Percentiles rank a stretch among this genome's conserved stretches.
Evolutionary conservation across 2,797 vertebrate genomes (phyloP).

Genomic region (Halcyon smyrnensis): DNA sequence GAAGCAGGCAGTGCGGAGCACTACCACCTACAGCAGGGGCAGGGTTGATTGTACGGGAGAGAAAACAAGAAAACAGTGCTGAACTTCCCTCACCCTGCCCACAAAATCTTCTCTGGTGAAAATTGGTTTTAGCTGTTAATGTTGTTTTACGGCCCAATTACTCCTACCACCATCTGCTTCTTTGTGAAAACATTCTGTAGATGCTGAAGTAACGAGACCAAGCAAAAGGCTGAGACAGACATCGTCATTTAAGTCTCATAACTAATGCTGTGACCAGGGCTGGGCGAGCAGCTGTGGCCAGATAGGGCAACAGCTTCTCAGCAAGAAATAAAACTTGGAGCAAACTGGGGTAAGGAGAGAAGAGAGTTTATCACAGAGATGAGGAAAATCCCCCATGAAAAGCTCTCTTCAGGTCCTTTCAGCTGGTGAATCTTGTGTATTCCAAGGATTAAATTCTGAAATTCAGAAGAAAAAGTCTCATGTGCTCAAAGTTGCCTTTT

Average conservation of each 20-base stretch:
- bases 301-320: not conserved
- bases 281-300: slow-evolving; percentile 24
- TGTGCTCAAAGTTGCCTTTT: not conserved
- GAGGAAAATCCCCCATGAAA: not conserved
- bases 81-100: slow-evolving; percentile 12
- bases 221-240: slow-evolving; percentile 61
- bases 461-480: not conserved
- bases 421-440: not conserved
- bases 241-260: slow-evolving; percentile 11
- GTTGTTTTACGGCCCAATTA: slow-evolving; percentile 67
- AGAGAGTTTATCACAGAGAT: not conserved
- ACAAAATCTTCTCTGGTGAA: slow-evolving; percentile 45
- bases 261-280: slow-evolving; percentile 24
- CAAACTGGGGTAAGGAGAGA: not conserved
- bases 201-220: slow-evolving; percentile 65
- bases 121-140: slow-evolving; percentile 48
- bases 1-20: slow-evolving; percentile 1
- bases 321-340: slow-evolving; percentile 14
- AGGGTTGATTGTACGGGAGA: slow-evolving; percentile 29
- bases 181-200: slow-evolving; percentile 73
- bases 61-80: slow-evolving; percentile 41
- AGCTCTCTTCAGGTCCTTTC: not conserved
- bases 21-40: slow-evolving; percentile 61
- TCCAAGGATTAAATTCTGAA: not conserved
- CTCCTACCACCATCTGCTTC: slow-evolving; percentile 76